phyloP scores from a whole-genome alignment of 2,888 invertebrate genomes.

The Odontocolon sp. region DNA sequence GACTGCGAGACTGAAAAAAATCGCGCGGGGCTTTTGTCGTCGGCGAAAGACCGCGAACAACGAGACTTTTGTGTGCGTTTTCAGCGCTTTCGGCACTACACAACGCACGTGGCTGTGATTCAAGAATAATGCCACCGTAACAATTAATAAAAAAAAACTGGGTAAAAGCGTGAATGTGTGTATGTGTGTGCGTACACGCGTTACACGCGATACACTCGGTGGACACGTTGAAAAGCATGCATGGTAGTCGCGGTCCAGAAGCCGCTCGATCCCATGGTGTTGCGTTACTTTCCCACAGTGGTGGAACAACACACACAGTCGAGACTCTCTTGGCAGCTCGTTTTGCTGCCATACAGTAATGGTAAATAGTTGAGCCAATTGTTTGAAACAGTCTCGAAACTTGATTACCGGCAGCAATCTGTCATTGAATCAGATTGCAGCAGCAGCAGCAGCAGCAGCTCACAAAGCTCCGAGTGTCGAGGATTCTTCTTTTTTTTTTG shows the following conservation, averaged over 20 bases:
- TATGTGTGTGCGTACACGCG: constrained; percentile 1
- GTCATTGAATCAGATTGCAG: too few species aligned
- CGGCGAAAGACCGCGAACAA: constrained; percentile 64
- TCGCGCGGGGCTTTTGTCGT: constrained; percentile 65
- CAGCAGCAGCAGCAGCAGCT: too few species aligned
- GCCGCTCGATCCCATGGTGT: constrained; percentile 75
- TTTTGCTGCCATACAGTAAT: too few species aligned
- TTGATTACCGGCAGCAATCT: too few species aligned
- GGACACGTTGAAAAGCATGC: constrained; percentile 54
- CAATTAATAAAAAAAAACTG: too few species aligned
- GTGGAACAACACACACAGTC: constrained; percentile 23
- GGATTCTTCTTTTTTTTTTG: neutral
- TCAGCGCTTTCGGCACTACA: neutral
- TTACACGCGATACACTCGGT: constrained; percentile 60
- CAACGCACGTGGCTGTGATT: too few species aligned
- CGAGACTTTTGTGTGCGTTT: constrained; percentile 68
- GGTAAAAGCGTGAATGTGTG: too few species aligned
- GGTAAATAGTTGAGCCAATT: too few species aligned
- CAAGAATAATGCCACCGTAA: too few species aligned
- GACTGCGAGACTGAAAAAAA: neutral
- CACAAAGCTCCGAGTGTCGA: too few species aligned
- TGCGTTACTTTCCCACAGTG: constrained; percentile 78
- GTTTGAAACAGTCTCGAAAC: too few species aligned
- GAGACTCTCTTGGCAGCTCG: neutral
- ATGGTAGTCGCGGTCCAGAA: constrained; percentile 76